These are phyloP conservation scores for Pollimyrus isidori DNA, from an alignment of 2,113 vertebrate species.

Conservation along the genomic window DNA sequence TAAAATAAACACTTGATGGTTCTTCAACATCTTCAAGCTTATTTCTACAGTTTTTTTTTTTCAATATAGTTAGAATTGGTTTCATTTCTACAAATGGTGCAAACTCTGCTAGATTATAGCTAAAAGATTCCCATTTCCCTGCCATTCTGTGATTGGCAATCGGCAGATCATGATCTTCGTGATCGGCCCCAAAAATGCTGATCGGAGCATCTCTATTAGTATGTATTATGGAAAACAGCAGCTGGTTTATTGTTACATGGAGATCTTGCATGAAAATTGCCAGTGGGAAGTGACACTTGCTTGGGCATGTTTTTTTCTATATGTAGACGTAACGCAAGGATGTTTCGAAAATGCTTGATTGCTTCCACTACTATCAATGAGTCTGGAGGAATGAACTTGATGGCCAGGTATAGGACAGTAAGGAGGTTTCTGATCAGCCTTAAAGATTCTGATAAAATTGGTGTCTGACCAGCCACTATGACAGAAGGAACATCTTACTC, in stretches of 20 bases:
- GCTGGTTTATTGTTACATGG: background rate
- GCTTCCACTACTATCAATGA: background rate
- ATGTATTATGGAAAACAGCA: background rate
- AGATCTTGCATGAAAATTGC: background rate
- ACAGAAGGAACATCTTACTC: background rate
- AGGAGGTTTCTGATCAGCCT: background rate
- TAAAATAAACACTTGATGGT: too few relatives aligned
- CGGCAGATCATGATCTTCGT: too few relatives aligned
- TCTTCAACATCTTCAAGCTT: too few relatives aligned
- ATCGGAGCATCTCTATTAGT: background rate
- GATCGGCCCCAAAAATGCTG: too few relatives aligned
- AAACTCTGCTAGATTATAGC: too few relatives aligned
- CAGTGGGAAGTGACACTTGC: background rate
- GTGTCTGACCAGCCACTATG: background rate
- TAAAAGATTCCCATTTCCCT: too few relatives aligned
- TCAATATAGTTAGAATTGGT: too few relatives aligned
- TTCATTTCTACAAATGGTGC: too few relatives aligned
- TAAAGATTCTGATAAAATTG: background rate
- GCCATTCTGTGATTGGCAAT: too few relatives aligned
- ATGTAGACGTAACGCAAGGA: background rate
- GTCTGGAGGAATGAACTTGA: background rate
- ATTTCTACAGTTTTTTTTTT: too few relatives aligned
- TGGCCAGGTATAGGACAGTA: background rate
- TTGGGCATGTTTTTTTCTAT: background rate
- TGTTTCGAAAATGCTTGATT: background rate